phyloP scores from a whole-genome alignment of 2,113 vertebrate species.

The Oreocharis arfaki region DNA sequence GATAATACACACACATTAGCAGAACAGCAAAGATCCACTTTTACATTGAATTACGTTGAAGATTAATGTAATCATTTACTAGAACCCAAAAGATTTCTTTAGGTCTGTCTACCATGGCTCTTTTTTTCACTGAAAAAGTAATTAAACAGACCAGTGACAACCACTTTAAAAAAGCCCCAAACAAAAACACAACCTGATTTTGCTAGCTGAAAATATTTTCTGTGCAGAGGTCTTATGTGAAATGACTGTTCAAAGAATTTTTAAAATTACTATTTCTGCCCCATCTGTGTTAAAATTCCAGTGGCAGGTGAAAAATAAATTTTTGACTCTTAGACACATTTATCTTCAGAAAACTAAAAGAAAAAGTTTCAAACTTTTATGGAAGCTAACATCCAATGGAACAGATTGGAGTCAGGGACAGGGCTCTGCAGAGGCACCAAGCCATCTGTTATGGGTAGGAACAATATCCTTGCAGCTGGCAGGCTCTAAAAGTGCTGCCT shows the following conservation, averaged over 20 bases:
- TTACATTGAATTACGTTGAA: neutral
- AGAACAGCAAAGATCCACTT: conserved; percentile 16
- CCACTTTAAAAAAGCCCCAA: neutral
- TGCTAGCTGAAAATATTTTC: neutral
- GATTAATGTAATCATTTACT: conserved; percentile 8
- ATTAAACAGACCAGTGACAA: neutral
- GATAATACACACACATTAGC: neutral
- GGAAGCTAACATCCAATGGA: neutral
- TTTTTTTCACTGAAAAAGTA: neutral
- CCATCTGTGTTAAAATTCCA: neutral
- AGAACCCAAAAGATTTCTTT: neutral
- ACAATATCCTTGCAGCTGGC: neutral
- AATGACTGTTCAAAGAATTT: neutral
- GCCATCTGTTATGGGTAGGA: neutral
- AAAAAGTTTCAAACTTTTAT: neutral
- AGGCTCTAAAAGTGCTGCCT: neutral
- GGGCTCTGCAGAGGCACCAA: neutral
- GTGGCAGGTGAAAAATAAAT: neutral
- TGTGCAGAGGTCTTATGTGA: neutral
- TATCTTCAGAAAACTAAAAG: neutral
- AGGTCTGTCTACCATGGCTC: neutral
- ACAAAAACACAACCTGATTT: neutral
- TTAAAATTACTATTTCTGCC: neutral
- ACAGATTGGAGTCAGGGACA: neutral
- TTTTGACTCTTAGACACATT: neutral